phyloP scores from a whole-genome alignment of 1,140 invertebrate genomes.

The Bombus difficillimus region DNA sequence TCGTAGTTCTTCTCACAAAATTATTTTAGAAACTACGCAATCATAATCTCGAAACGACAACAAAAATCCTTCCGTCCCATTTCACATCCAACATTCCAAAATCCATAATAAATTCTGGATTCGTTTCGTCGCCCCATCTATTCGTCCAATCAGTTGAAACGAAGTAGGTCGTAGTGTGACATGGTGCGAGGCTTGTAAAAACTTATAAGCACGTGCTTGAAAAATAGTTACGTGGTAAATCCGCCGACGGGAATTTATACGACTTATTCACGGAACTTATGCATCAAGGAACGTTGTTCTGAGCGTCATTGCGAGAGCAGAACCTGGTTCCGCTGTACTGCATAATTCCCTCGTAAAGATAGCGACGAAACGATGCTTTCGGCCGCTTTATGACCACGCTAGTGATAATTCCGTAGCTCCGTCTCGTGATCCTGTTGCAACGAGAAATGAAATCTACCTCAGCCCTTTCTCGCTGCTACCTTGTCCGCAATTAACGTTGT shows the following conservation, averaged over 20 bases:
- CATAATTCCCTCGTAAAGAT: constrained; percentile 65
- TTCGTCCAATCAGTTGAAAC: background rate
- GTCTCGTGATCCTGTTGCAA: background rate
- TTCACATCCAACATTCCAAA: background rate
- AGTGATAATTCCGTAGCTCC: constrained; percentile 45
- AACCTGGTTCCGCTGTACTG: constrained; percentile 43
- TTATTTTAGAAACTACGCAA: background rate
- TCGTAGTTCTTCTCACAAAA: background rate
- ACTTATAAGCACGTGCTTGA: constrained; percentile 30
- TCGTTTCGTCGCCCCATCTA: background rate
- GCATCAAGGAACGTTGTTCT: constrained; percentile 53
- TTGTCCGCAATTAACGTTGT: constrained; percentile 3
- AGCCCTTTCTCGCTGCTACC: background rate
- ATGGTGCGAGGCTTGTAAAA: constrained; percentile 1
- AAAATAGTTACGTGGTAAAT: background rate
- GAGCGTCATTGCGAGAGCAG: constrained; percentile 26
- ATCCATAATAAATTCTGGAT: background rate
- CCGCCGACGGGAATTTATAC: constrained; percentile 46
- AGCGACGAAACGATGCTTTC: constrained; percentile 28
- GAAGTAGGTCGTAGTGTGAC: background rate
- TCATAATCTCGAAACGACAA: background rate
- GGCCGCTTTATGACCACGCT: constrained; percentile 42
- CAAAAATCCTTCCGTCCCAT: background rate
- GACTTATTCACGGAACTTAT: constrained; percentile 51
- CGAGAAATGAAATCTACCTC: constrained; percentile 2